Evolutionary conservation across 2,113 vertebrate species (phyloP).

Genomic region (Charina bottae): DNA sequence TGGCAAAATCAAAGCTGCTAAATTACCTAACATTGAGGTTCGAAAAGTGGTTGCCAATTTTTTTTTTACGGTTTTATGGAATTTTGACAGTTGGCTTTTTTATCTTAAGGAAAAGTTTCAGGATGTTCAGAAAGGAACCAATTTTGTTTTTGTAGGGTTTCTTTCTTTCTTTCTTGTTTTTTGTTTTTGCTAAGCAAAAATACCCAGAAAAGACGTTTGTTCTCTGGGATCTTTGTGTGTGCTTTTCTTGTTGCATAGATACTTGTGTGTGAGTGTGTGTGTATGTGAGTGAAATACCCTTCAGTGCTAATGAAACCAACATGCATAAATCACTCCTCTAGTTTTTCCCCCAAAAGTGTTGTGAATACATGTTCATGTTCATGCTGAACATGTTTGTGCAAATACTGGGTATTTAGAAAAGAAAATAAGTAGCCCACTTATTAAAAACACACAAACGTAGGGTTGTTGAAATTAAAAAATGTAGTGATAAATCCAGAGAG

Average conservation of each 20-base stretch:
- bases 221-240: slow-evolving; percentile 19
- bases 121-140: slow-evolving; percentile 22
- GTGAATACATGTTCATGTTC: neutral
- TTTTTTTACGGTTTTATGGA: neutral
- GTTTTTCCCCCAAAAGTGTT: neutral
- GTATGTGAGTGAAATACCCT: neutral
- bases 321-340: neutral
- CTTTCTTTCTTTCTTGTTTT: neutral
- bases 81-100: slow-evolving; percentile 27
- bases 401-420: slow-evolving; percentile 5
- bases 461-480: neutral
- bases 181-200: slow-evolving; percentile 30
- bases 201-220: neutral
- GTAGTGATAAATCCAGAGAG: neutral
- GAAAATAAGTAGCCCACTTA: neutral
- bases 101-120: neutral
- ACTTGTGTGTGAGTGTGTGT: neutral
- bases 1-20: neutral
- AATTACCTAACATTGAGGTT: slow-evolving; percentile 18
- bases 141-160: neutral
- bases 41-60: slow-evolving; percentile 17
- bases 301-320: slow-evolving; percentile 1
- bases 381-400: neutral
- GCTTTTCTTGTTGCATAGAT: slow-evolving; percentile 29
- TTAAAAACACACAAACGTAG: neutral